Percentiles rank a stretch among this genome's conserved stretches.
Conservation (phyloP, 2,888 invertebrate genomes). For the Thymelicus lineola region DNA sequence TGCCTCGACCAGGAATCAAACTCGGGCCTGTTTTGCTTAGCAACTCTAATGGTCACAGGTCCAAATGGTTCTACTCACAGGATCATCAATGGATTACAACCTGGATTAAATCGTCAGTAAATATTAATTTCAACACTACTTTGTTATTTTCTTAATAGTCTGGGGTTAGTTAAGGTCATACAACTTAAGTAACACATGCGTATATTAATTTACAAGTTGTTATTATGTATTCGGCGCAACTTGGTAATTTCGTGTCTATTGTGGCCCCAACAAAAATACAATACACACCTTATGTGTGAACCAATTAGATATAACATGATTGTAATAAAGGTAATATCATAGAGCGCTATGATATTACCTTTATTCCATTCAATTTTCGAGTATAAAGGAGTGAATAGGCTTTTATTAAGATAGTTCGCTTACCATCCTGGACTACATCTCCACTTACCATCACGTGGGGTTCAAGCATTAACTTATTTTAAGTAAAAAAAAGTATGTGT, state of each 20-base stretch:
- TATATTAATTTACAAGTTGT: constrained; percentile 14
- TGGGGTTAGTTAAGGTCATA: background rate
- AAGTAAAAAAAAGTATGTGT: too few species aligned
- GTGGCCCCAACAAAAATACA: constrained; percentile 15
- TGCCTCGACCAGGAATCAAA: too few species aligned
- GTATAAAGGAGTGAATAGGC: too few species aligned
- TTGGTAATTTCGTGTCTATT: constrained; percentile 12
- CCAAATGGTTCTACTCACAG: too few species aligned
- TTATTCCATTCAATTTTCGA: background rate
- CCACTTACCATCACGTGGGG: too few species aligned
- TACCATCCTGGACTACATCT: too few species aligned
- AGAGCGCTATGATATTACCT: constrained; percentile 14
- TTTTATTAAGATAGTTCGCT: too few species aligned
- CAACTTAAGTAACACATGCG: background rate
- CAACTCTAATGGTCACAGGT: too few species aligned
- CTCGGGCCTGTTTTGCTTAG: too few species aligned
- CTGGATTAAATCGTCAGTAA: background rate
- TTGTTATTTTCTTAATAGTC: background rate
- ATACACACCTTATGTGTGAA: constrained; percentile 20
- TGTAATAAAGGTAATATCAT: too few species aligned
- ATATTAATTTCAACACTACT: background rate
- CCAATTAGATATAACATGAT: constrained; percentile 22
- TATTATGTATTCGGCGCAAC: constrained; percentile 7
- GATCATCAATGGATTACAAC: too few species aligned
- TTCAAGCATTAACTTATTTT: too few species aligned